Conservation (phyloP, 2,797 vertebrate species). For the Typhlichthys eigenmanni region DNA sequence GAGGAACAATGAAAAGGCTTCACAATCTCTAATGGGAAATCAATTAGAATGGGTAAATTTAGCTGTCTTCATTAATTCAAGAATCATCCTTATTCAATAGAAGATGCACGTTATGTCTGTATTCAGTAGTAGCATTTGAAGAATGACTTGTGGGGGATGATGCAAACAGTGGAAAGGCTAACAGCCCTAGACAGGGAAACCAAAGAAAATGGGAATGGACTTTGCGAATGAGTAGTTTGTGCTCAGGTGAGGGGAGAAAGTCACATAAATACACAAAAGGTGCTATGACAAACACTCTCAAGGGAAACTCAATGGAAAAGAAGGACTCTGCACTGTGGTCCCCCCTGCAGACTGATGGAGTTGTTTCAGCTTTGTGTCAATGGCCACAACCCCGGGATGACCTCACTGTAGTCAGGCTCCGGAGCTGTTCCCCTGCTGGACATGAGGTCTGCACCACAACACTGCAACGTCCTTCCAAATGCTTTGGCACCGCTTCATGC, state of each 20-base stretch:
- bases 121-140: conserved; percentile 1
- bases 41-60: conserved; percentile 9
- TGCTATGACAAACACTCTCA: too few species aligned
- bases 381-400: conserved; percentile 24
- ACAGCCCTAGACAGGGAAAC: not conserved
- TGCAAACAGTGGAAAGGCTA: too few species aligned
- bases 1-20: conserved; percentile 12
- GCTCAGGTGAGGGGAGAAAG: too few species aligned
- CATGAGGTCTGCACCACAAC: conserved; percentile 32
- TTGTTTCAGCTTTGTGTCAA: not conserved
- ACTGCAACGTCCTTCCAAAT: conserved; percentile 53
- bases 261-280: too few species aligned
- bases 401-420: conserved; percentile 5
- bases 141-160: not conserved
- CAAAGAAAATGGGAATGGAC: not conserved
- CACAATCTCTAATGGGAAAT: conserved; percentile 14
- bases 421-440: not conserved
- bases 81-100: conserved; percentile 7
- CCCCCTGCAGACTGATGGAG: not conserved
- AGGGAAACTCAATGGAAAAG: too few species aligned
- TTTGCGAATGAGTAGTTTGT: too few species aligned
- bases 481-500: conserved; percentile 55
- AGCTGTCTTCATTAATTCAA: conserved; percentile 18
- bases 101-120: conserved; percentile 5
- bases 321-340: not conserved